phyloP scores from a whole-genome alignment of 1,140 invertebrate species.

The Philopotamus ludificatus region DNA sequence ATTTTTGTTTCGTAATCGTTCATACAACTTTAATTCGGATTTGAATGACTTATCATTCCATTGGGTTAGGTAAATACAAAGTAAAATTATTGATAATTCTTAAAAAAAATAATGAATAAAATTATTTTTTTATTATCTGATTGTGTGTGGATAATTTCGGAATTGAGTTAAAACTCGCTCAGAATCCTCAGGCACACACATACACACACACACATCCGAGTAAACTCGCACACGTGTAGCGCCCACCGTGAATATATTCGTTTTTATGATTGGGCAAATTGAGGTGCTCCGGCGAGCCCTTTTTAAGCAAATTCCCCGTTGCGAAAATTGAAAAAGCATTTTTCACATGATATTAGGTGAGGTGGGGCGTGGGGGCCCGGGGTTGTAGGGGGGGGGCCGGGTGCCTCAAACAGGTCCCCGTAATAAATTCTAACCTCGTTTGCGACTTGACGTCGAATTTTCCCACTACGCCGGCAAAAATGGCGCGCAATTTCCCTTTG shows the following conservation, averaged over 20 bases:
- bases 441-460: constrained; percentile 38
- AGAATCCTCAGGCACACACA: neutral
- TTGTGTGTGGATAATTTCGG: too few species aligned
- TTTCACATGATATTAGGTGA: constrained; percentile 16
- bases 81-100: too few species aligned
- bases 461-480: constrained; percentile 38
- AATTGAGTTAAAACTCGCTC: too few species aligned
- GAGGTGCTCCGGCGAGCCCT: neutral
- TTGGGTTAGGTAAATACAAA: too few species aligned
- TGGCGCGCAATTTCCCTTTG: constrained; percentile 40
- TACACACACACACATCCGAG: neutral
- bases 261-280: constrained; percentile 17
- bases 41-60: too few species aligned
- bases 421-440: constrained; percentile 42
- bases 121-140: too few species aligned
- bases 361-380: too few species aligned
- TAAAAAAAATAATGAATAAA: too few species aligned
- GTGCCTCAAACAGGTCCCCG: constrained; percentile 35
- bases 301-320: constrained; percentile 28
- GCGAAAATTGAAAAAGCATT: constrained; percentile 31
- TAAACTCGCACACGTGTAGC: too few species aligned
- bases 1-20: too few species aligned
- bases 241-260: constrained; percentile 9
- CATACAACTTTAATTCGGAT: too few species aligned
- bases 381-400: constrained; percentile 7